These are phyloP conservation scores for Eulithis testata DNA, from an alignment of 2,888 invertebrate species.

Conservation along the genomic window DNA sequence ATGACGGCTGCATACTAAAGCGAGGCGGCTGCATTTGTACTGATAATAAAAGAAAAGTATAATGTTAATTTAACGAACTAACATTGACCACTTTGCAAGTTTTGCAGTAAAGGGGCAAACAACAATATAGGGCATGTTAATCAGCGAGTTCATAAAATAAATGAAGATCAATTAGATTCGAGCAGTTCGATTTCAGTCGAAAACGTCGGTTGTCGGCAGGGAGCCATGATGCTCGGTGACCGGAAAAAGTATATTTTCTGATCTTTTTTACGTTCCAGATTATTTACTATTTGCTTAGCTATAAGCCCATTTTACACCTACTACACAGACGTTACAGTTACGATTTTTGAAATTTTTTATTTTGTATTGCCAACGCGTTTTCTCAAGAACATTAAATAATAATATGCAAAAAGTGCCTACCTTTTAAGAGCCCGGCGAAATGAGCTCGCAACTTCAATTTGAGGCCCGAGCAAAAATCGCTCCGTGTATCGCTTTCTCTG, in stretches of 20 bases:
- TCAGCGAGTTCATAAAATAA: constrained; percentile 48
- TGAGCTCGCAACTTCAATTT: no score
- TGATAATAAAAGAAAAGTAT: constrained; percentile 53
- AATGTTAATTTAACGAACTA: constrained; percentile 29
- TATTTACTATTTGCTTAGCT: constrained; percentile 45
- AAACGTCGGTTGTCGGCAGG: constrained; percentile 49
- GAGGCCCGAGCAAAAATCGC: no score
- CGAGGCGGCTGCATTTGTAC: constrained; percentile 91
- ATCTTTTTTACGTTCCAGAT: constrained; percentile 39
- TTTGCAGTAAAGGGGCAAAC: constrained; percentile 7
- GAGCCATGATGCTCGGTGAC: constrained; percentile 60
- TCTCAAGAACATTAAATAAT: no score
- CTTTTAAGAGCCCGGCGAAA: no score
- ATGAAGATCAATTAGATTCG: constrained; percentile 53
- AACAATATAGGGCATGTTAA: constrained; percentile 38
- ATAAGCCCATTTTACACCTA: constrained; percentile 45
- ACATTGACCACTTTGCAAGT: constrained; percentile 29
- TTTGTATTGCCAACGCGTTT: no score
- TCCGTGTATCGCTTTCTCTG: no score
- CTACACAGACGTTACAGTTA: not conserved
- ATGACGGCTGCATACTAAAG: constrained; percentile 94
- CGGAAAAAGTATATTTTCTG: constrained; percentile 57
- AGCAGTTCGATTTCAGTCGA: constrained; percentile 56
- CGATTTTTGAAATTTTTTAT: constrained; percentile 11
- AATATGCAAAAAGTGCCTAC: no score